Percentiles rank a stretch among this genome's conserved stretches.
These are phyloP conservation scores for Ceratitis capitata DNA, from an alignment of 1,140 invertebrate genomes.

Conservation along the genomic window DNA sequence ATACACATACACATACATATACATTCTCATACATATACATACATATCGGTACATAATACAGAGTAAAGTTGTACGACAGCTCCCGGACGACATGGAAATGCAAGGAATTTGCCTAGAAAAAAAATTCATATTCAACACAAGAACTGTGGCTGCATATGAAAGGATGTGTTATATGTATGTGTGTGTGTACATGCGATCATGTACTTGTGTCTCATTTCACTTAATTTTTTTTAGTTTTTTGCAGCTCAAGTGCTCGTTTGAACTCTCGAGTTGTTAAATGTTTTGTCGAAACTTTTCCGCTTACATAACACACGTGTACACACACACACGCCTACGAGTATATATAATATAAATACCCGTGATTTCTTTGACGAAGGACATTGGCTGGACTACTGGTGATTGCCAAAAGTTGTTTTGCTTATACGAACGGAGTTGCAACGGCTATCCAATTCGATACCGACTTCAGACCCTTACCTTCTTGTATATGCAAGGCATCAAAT, in stretches of 20 bases:
- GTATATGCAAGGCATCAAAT: too few species aligned
- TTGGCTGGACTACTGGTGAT: background rate
- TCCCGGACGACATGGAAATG: background rate
- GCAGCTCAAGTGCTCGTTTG: slow-evolving; percentile 2
- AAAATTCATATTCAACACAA: background rate
- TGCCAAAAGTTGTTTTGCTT: too few species aligned
- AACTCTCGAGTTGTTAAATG: slow-evolving; percentile 18
- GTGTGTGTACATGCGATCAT: background rate
- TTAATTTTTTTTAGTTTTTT: too few species aligned
- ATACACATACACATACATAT: background rate
- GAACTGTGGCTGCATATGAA: background rate
- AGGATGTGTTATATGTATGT: background rate
- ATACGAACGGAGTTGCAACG: background rate
- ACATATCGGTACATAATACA: background rate
- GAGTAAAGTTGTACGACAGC: background rate
- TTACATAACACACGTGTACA: background rate
- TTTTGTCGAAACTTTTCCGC: slow-evolving; percentile 34
- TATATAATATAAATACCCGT: too few species aligned
- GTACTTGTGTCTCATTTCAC: too few species aligned
- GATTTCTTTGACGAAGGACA: too few species aligned
- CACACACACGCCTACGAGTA: background rate
- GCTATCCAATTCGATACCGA: too few species aligned
- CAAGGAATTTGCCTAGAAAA: slow-evolving; percentile 3
- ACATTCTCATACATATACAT: background rate
- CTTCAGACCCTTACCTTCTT: background rate